Percentiles rank a stretch among this genome's conserved stretches.
These are phyloP conservation scores for Microplitis mediator DNA, from an alignment of 1,140 invertebrate species.

Conservation along the genomic window DNA sequence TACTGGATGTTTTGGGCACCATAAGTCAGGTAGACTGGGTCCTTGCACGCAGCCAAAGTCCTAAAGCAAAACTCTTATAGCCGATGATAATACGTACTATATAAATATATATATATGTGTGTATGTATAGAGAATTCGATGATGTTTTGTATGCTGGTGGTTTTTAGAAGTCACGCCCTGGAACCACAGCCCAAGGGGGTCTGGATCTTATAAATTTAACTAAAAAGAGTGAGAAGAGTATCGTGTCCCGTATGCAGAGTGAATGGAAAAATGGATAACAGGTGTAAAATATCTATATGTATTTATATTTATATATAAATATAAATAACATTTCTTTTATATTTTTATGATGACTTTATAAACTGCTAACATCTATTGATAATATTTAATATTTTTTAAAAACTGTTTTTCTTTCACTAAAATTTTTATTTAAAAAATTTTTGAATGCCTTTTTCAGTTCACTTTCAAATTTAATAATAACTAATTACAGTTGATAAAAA, in stretches of 20 bases:
- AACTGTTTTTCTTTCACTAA: too few species aligned
- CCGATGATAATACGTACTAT: not conserved
- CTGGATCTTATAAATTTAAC: constrained; percentile 18
- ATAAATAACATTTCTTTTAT: constrained; percentile 23
- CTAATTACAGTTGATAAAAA: too few species aligned
- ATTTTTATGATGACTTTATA: constrained; percentile 53
- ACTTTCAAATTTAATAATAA: too few species aligned
- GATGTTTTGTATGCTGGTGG: constrained; percentile 54
- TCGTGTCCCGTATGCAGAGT: constrained; percentile 31
- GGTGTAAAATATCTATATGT: constrained; percentile 45
- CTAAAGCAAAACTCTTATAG: constrained; percentile 3
- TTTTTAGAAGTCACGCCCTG: constrained; percentile 60
- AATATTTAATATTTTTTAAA: constrained; percentile 34
- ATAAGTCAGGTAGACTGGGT: constrained; percentile 60
- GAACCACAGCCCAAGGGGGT: constrained; percentile 24
- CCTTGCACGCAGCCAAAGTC: constrained; percentile 38
- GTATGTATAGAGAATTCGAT: constrained; percentile 37
- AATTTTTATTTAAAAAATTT: too few species aligned
- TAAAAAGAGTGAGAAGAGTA: constrained; percentile 13
- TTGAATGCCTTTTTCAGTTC: too few species aligned
- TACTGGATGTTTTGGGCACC: constrained; percentile 52
- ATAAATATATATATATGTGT: constrained; percentile 3
- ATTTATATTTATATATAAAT: too few species aligned
- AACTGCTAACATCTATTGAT: constrained; percentile 46
- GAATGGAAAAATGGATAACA: constrained; percentile 40